phyloP scores from a whole-genome alignment of 2,888 invertebrate genomes.

The Pardosa pseudoannulata region DNA sequence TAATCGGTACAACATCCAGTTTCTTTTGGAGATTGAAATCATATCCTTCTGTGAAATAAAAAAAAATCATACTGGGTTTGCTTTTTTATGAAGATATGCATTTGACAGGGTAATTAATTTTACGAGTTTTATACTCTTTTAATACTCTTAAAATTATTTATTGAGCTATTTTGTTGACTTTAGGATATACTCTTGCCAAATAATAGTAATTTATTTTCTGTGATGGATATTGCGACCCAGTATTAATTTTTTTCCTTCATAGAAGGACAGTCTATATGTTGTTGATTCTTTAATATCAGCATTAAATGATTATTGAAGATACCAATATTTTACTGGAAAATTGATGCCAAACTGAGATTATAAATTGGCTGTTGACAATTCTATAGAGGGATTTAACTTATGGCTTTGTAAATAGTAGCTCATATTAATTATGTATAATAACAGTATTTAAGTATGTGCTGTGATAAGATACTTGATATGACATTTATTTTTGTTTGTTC shows the following conservation, averaged over 20 bases:
- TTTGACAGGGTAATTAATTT: constrained; percentile 10
- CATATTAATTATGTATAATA: constrained; percentile 57
- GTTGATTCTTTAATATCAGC: constrained; percentile 51
- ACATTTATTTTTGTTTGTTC: constrained; percentile 61
- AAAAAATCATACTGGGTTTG: neutral
- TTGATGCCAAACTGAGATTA: constrained; percentile 48
- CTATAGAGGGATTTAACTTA: constrained; percentile 38
- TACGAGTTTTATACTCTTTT: neutral
- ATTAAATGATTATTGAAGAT: constrained; percentile 30
- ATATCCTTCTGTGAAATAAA: neutral
- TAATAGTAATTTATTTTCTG: constrained; percentile 6
- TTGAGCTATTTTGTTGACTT: neutral
- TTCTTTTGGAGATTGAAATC: constrained; percentile 16
- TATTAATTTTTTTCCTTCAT: constrained; percentile 23
- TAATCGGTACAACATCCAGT: neutral
- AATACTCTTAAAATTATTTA: neutral
- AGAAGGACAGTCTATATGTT: constrained; percentile 32
- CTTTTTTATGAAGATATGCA: neutral
- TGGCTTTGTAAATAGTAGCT: constrained; percentile 60
- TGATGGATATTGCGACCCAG: neutral
- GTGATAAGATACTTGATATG: constrained; percentile 57
- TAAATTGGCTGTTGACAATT: constrained; percentile 64
- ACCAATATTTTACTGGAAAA: constrained; percentile 39
- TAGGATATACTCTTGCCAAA: neutral
- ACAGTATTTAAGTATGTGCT: constrained; percentile 69